Evolutionary conservation across 1,140 invertebrate species (phyloP).

Genomic region (Hestina assimilis): DNA sequence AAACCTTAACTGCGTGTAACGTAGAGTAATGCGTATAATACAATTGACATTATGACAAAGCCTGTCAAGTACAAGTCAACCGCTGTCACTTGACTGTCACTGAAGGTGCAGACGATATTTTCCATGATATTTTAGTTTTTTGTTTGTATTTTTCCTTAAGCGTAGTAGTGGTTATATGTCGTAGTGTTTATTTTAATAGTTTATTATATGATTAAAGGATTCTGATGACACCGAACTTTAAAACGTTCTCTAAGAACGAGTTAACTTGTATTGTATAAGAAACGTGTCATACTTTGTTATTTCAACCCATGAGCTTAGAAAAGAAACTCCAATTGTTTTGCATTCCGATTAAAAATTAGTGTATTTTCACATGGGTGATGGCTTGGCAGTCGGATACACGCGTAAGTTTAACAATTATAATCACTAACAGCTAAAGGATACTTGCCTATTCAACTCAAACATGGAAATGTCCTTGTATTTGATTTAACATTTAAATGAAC

Average conservation of each 20-base stretch:
- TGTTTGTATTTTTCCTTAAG: constrained; percentile 64
- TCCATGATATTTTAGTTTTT: constrained; percentile 71
- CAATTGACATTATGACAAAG: constrained; percentile 43
- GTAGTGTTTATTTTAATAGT: constrained; percentile 57
- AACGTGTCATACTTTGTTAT: constrained; percentile 72
- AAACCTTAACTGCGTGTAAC: constrained; percentile 31
- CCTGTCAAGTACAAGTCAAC: no score
- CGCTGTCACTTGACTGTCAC: constrained; percentile 56
- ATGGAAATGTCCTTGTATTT: constrained; percentile 60
- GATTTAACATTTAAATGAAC: constrained; percentile 56
- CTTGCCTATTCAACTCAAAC: constrained; percentile 17
- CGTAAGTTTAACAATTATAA: constrained; percentile 48
- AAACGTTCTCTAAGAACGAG: constrained; percentile 37
- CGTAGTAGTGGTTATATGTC: constrained; percentile 55
- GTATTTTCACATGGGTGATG: constrained; percentile 75
- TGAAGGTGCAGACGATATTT: constrained; percentile 51
- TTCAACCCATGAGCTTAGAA: constrained; percentile 58
- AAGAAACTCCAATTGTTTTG: constrained; percentile 67
- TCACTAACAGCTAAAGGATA: neutral
- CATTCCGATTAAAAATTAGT: constrained; percentile 65
- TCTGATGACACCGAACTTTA: constrained; percentile 50
- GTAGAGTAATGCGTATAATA: constrained; percentile 51
- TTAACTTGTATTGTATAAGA: constrained; percentile 48
- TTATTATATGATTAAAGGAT: constrained; percentile 37
- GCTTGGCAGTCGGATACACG: constrained; percentile 76